A percentile compares a stretch with the other conserved stretches of the same genome.
Conservation (phyloP, 2,888 invertebrate genomes). For the Agonopterix subpropinquella region DNA sequence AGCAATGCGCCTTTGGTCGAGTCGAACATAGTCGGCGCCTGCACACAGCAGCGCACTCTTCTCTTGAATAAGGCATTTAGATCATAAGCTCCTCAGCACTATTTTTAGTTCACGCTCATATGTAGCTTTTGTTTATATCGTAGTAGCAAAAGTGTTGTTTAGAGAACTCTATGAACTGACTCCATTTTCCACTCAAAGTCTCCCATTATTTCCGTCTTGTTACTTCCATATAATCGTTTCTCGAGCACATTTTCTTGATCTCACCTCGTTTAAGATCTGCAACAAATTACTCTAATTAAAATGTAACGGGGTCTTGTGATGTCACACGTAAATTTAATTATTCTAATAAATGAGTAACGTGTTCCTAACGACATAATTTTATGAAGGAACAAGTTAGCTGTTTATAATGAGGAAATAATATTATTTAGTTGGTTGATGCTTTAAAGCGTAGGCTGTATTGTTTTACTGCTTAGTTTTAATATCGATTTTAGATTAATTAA, state of each 20-base stretch:
- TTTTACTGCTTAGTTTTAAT: too few relatives aligned
- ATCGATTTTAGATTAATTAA: too few relatives aligned
- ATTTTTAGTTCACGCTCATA: conserved; percentile 31
- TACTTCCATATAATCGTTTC: conserved; percentile 1
- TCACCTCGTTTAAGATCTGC: conserved; percentile 4
- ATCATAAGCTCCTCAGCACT: conserved; percentile 46
- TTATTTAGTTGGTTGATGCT: too few relatives aligned
- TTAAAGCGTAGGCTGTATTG: too few relatives aligned
- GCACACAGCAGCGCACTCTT: conserved; percentile 56
- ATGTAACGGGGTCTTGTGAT: not conserved
- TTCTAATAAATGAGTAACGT: too few relatives aligned
- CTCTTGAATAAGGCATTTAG: conserved; percentile 70
- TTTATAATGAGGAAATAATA: too few relatives aligned
- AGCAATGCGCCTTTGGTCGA: conserved; percentile 82
- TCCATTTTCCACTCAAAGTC: conserved; percentile 3
- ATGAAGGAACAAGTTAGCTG: too few relatives aligned
- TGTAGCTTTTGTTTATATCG: not conserved
- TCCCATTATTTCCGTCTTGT: conserved; percentile 3
- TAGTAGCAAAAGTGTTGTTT: too few relatives aligned
- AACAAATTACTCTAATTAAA: conserved; percentile 3
- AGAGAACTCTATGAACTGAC: not conserved
- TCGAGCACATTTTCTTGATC: not conserved
- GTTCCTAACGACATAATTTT: too few relatives aligned
- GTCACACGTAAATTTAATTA: too few relatives aligned
- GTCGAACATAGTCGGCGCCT: conserved; percentile 77